These are phyloP conservation scores for Psittacula derbiana DNA, from an alignment of 2,797 vertebrate species.

Conservation along the genomic window DNA sequence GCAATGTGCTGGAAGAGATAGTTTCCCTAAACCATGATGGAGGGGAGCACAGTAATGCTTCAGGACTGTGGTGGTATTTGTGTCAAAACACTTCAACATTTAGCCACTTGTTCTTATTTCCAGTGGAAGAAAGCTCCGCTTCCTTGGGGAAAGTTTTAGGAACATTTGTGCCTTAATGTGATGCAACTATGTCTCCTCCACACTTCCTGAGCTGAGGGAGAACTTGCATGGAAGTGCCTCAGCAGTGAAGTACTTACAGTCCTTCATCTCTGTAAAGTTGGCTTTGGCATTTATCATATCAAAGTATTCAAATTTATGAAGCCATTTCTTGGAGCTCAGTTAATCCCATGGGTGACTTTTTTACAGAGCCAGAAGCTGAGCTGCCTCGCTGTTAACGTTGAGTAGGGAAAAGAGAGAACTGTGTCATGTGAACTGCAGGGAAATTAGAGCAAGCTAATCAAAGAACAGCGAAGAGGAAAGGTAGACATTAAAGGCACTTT, in stretches of 20 bases:
- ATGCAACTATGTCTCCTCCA: background rate
- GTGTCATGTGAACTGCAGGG: background rate
- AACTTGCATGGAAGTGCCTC: background rate
- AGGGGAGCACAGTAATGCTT: background rate
- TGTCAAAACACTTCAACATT: background rate
- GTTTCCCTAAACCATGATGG: background rate
- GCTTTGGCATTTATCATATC: slow-evolving; percentile 34
- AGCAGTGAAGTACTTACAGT: background rate
- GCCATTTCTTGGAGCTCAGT: background rate
- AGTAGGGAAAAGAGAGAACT: background rate
- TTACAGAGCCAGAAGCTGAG: background rate
- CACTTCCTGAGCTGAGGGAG: background rate
- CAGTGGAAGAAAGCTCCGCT: background rate
- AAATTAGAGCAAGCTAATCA: slow-evolving; percentile 32
- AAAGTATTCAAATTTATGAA: slow-evolving; percentile 39
- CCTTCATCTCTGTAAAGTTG: slow-evolving; percentile 6
- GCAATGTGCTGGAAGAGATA: rapidly evolving
- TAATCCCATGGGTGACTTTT: background rate
- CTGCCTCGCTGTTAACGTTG: background rate
- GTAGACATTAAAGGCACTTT: background rate
- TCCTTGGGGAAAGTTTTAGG: background rate
- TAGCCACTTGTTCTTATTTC: background rate
- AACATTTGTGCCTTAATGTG: background rate
- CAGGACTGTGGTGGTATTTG: rapidly evolving
- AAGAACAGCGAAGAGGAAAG: background rate